phyloP scores from a whole-genome alignment of 2,888 invertebrate species.

The Elmis aenea region DNA sequence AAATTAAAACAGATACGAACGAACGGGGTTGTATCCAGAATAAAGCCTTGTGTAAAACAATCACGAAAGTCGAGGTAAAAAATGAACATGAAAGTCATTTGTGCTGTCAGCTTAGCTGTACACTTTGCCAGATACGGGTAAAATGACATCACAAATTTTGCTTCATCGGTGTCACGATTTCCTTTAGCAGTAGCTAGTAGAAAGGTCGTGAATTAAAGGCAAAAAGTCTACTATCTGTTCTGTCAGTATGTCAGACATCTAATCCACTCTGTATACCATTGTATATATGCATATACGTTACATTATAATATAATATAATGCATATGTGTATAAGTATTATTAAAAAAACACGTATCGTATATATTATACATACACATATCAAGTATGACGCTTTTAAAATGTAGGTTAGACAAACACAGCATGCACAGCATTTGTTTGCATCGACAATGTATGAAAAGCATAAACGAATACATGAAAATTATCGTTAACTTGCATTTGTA shows the following conservation, averaged over 20 bases:
- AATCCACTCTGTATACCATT: too few relatives aligned
- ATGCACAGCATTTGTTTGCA: constrained; percentile 36
- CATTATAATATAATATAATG: too few relatives aligned
- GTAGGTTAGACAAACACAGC: constrained; percentile 20
- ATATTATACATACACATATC: too few relatives aligned
- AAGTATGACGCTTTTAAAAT: too few relatives aligned
- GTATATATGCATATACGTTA: too few relatives aligned
- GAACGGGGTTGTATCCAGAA: constrained; percentile 27
- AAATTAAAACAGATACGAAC: constrained; percentile 22
- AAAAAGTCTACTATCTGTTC: too few relatives aligned
- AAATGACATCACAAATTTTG: constrained; percentile 22
- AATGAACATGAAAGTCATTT: constrained; percentile 15
- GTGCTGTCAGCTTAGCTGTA: constrained; percentile 25
- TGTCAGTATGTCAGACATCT: too few relatives aligned
- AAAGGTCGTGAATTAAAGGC: too few relatives aligned
- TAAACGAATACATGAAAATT: too few relatives aligned
- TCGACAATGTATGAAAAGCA: constrained; percentile 41
- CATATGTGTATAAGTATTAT: too few relatives aligned
- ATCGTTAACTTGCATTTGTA: constrained; percentile 34
- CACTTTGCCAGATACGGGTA: constrained; percentile 26
- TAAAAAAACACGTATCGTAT: too few relatives aligned
- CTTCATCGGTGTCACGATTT: constrained; percentile 11
- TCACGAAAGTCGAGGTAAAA: constrained; percentile 19
- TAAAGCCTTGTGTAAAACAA: constrained; percentile 26
- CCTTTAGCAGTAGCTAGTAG: too few relatives aligned